These are phyloP conservation scores for Phaenicophaeus curvirostris DNA, from an alignment of 2,797 vertebrate genomes.

Conservation along the genomic window DNA sequence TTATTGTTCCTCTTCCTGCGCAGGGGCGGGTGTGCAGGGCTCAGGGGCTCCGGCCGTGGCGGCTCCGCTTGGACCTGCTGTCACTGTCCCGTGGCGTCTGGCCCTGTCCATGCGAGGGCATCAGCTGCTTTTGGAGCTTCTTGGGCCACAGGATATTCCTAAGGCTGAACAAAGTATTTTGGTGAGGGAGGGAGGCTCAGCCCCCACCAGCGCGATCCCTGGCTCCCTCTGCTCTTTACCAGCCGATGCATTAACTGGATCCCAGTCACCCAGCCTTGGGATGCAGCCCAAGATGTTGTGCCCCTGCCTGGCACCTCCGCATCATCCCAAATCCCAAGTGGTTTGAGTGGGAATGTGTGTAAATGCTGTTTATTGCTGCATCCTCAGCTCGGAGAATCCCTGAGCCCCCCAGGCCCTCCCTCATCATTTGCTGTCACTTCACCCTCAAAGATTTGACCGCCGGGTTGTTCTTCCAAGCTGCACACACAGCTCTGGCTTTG, in stretches of 20 bases:
- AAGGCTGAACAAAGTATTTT: rapidly evolving
- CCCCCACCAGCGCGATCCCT: rapidly evolving
- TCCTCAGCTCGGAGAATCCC: rapidly evolving
- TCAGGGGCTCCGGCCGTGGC: neutral
- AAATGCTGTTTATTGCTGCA: neutral
- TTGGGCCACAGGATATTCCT: neutral
- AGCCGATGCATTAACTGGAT: neutral
- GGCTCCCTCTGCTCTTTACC: neutral
- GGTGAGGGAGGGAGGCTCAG: neutral
- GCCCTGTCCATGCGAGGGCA: rapidly evolving
- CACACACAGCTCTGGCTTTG: neutral
- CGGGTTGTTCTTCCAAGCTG: neutral
- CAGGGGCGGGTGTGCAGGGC: neutral
- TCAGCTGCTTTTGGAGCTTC: neutral
- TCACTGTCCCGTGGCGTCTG: neutral
- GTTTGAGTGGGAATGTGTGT: neutral
- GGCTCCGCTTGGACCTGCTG: neutral
- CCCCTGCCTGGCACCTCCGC: neutral
- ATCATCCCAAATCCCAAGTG: rapidly evolving
- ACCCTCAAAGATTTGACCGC: neutral
- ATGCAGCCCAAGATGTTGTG: rapidly evolving
- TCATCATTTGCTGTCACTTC: rapidly evolving
- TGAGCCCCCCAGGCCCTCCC: neutral
- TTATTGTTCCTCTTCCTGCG: constrained; percentile 46
- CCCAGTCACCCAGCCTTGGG: rapidly evolving